phyloP scores from a whole-genome alignment of 2,113 vertebrate species.

The Epinephelus moara region DNA sequence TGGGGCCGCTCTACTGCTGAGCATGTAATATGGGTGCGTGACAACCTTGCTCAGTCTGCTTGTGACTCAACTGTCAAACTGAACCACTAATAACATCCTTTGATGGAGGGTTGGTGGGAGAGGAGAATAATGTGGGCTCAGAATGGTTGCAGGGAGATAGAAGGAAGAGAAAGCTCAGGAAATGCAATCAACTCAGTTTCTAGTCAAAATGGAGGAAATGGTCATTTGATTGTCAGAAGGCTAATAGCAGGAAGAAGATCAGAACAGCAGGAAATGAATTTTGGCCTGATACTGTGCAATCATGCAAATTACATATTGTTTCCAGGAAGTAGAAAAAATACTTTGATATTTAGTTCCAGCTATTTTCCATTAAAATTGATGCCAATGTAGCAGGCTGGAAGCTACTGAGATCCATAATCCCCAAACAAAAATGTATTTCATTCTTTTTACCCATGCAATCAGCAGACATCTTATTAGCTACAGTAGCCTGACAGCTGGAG shows the following conservation, averaged over 20 bases:
- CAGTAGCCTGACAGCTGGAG: neutral
- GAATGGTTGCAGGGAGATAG: constrained; percentile 10
- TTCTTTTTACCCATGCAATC: neutral
- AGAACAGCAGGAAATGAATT: neutral
- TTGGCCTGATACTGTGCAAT: neutral
- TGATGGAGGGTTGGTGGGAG: constrained; percentile 8
- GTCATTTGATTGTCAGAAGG: neutral
- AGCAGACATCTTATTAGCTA: neutral
- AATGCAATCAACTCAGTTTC: constrained; percentile 25
- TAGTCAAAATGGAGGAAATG: constrained; percentile 3
- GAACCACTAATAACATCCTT: constrained; percentile 26
- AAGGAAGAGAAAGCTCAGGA: neutral
- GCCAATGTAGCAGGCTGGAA: neutral
- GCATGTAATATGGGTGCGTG: neutral
- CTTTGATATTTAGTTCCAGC: neutral
- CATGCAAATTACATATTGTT: neutral
- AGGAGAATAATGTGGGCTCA: constrained; percentile 9
- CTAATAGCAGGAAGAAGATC: constrained; percentile 8
- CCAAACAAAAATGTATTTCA: neutral
- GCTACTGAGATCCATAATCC: neutral
- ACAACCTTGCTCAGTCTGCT: neutral
- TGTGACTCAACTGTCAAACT: constrained; percentile 28
- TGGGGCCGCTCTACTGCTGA: neutral
- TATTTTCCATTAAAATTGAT: neutral
- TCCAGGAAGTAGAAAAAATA: neutral